Percentiles rank a stretch among this genome's conserved stretches.
Conservation (phyloP, 2,113 vertebrate genomes). For the Tichodroma muraria region DNA sequence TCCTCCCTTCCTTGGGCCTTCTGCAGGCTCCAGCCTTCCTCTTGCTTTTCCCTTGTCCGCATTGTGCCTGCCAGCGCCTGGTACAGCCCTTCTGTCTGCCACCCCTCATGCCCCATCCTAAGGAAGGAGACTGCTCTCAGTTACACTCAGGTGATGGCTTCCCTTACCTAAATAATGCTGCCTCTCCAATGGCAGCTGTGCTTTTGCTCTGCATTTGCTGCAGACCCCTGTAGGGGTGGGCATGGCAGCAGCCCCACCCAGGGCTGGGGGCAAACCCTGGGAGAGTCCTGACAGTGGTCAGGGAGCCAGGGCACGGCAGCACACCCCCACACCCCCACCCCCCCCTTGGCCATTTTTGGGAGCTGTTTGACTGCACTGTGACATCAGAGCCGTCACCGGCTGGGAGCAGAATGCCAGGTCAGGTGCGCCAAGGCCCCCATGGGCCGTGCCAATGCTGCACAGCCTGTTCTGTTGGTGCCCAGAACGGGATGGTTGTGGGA, state of each 20-base stretch:
- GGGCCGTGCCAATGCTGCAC: accelerated
- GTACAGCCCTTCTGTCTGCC: background rate
- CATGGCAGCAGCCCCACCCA: background rate
- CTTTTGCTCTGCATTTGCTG: too few species aligned
- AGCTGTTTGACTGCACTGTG: background rate
- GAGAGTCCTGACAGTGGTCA: accelerated
- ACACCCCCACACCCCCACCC: accelerated
- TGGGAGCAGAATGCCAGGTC: background rate
- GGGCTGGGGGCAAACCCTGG: background rate
- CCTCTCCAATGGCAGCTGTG: too few species aligned
- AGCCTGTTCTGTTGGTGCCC: accelerated
- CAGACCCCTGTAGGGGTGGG: accelerated
- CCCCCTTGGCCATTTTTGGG: accelerated
- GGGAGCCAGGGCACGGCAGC: too few species aligned
- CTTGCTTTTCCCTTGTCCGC: background rate
- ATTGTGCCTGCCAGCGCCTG: accelerated
- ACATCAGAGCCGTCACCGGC: background rate
- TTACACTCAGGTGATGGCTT: background rate
- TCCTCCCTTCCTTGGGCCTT: background rate
- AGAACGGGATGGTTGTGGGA: accelerated
- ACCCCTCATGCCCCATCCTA: too few species aligned
- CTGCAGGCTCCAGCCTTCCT: background rate
- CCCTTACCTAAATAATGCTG: background rate
- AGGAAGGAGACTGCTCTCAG: background rate
- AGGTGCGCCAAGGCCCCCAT: background rate